phyloP scores from a whole-genome alignment of 2,888 invertebrate species.

The Ctenicera cuprea region DNA sequence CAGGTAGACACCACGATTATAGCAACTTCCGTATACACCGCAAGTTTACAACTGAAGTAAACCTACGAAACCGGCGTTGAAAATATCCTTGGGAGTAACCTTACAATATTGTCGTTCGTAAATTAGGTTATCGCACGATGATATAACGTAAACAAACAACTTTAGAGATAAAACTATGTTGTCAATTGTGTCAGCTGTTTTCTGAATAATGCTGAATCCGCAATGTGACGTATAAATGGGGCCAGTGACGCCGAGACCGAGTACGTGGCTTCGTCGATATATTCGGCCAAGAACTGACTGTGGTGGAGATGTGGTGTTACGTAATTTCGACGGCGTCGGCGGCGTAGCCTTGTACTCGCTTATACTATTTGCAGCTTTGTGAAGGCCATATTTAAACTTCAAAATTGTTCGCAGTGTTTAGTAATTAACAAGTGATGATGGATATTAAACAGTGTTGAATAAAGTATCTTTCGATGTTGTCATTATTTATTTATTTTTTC shows the following conservation, averaged over 20 bases:
- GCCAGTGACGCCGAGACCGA: conserved; percentile 50
- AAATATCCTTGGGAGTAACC: conserved; percentile 25
- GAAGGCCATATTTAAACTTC: conserved; percentile 36
- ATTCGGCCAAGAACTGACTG: conserved; percentile 53
- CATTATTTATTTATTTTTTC: too few relatives aligned
- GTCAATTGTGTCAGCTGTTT: conserved; percentile 46
- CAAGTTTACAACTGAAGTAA: conserved; percentile 33
- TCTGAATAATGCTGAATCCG: conserved; percentile 40
- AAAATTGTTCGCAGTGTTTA: neutral
- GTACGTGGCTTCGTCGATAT: conserved; percentile 55
- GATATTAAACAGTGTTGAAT: too few relatives aligned
- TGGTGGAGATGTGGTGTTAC: conserved; percentile 49
- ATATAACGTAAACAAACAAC: conserved; percentile 43
- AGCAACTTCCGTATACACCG: conserved; percentile 13
- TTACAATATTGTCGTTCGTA: conserved; percentile 13
- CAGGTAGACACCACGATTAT: conserved; percentile 4
- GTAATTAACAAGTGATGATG: neutral
- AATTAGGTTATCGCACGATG: conserved; percentile 35
- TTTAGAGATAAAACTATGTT: conserved; percentile 28
- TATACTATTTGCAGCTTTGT: conserved; percentile 38
- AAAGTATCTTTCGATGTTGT: too few relatives aligned
- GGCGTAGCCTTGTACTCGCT: conserved; percentile 51
- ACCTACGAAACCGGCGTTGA: conserved; percentile 23
- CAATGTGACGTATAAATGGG: conserved; percentile 50
- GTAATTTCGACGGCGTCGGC: conserved; percentile 54